These are phyloP conservation scores for Odocoileus hemionus DNA, from an alignment of 2,113 vertebrate species.

Conservation along the genomic window DNA sequence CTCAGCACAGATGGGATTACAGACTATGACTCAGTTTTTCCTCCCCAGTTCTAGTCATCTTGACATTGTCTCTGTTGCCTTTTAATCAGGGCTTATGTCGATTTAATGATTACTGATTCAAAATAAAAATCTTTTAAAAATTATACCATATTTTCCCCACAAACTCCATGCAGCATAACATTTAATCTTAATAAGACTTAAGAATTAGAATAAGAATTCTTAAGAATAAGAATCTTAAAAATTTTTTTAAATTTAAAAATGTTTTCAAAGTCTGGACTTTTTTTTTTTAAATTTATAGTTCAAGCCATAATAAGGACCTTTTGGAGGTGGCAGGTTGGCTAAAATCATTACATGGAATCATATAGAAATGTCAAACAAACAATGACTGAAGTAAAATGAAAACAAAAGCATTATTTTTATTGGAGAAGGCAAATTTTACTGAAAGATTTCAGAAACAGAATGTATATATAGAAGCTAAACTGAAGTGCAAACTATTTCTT, in stretches of 20 bases:
- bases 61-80: background rate
- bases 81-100: background rate
- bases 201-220: too few relatives aligned
- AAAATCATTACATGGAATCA: background rate
- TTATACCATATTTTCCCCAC: background rate
- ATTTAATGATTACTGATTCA: background rate
- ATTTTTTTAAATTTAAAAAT: background rate
- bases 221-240: too few relatives aligned
- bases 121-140: background rate
- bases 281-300: background rate
- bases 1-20: background rate
- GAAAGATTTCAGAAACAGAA: background rate
- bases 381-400: background rate
- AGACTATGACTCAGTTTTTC: background rate
- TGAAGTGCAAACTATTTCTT: background rate
- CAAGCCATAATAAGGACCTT: background rate
- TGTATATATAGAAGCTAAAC: background rate
- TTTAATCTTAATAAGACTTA: slow-evolving; percentile 7
- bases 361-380: background rate
- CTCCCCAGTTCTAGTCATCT: background rate
- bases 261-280: background rate
- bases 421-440: slow-evolving; percentile 19
- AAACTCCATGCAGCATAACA: background rate
- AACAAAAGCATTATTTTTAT: slow-evolving; percentile 8
- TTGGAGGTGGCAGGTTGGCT: background rate